Evolutionary conservation across 2,888 invertebrate species (phyloP).

Genomic region (Acanthosepion lycidas): DNA sequence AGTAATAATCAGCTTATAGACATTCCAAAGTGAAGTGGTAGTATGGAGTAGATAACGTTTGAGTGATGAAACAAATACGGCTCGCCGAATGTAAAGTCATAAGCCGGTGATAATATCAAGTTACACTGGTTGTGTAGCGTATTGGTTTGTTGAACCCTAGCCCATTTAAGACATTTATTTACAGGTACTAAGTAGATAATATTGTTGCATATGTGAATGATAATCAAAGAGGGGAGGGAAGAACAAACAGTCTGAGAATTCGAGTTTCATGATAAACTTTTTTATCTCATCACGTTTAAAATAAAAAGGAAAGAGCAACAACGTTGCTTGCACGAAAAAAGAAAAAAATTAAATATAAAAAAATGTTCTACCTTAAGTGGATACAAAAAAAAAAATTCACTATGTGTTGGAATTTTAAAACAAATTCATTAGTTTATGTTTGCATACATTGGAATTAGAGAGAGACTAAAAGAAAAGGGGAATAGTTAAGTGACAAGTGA

Average conservation of each 20-base stretch:
- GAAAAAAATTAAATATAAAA: too few relatives aligned
- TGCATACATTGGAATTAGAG: too few relatives aligned
- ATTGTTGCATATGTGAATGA: neutral
- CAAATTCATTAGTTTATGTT: too few relatives aligned
- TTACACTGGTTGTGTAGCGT: neutral
- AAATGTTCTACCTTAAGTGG: too few relatives aligned
- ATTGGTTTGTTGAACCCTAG: neutral
- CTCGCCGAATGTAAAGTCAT: neutral
- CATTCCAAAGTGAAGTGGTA: neutral
- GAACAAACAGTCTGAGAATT: neutral
- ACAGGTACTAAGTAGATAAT: neutral
- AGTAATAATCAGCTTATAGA: neutral
- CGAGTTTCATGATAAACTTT: neutral
- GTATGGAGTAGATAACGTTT: neutral
- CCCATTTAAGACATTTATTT: neutral
- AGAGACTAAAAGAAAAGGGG: too few relatives aligned
- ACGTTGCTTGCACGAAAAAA: too few relatives aligned
- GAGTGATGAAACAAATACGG: conserved; percentile 8
- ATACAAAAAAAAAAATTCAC: too few relatives aligned
- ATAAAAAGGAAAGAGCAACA: too few relatives aligned
- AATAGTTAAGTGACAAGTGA: too few relatives aligned
- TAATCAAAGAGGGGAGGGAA: neutral
- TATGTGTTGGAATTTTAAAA: too few relatives aligned
- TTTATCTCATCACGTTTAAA: too few relatives aligned
- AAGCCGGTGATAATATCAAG: conserved; percentile 1